Percentiles rank a stretch among this genome's conserved stretches.
Conservation (phyloP, 1,140 invertebrate species). For the Physella acuta region DNA sequence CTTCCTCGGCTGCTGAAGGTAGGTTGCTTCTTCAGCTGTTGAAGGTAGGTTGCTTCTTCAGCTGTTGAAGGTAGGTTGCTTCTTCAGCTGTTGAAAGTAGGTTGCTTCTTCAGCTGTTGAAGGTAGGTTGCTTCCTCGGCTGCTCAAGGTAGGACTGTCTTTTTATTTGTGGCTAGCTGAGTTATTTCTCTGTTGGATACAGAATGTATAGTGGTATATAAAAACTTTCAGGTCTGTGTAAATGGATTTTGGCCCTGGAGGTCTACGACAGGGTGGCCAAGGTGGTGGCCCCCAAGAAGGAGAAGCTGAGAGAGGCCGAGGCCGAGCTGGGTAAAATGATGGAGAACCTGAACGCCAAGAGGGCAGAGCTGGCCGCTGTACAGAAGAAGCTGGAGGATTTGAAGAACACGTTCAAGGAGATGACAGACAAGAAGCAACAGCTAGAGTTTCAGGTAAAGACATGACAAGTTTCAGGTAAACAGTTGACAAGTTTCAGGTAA, state of each 20-base stretch:
- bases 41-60: no score
- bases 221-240: slow-evolving; percentile 74
- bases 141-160: no score
- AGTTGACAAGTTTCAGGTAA: no score
- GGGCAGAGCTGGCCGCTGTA: slow-evolving; percentile 73
- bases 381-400: slow-evolving; percentile 73
- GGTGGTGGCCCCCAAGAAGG: slow-evolving; percentile 60
- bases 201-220: no score
- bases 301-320: slow-evolving; percentile 72
- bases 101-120: no score
- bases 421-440: slow-evolving; percentile 72
- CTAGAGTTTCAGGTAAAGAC: slow-evolving; percentile 47
- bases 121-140: no score
- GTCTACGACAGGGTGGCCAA: slow-evolving; percentile 87
- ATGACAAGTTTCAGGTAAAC: no score
- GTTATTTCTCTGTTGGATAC: no score
- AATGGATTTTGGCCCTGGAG: slow-evolving; percentile 92
- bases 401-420: slow-evolving; percentile 62
- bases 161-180: no score
- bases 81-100: no score
- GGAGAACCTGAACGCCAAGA: slow-evolving; percentile 78
- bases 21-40: not conserved
- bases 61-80: no score
- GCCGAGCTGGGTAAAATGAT: slow-evolving; percentile 81
- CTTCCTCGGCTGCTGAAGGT: slow-evolving; percentile 74